Evolutionary conservation across 2,888 invertebrate species (phyloP), one percentile per base, ranked within the genome.

Genomic region (Bedellia somnulentella): DNA sequence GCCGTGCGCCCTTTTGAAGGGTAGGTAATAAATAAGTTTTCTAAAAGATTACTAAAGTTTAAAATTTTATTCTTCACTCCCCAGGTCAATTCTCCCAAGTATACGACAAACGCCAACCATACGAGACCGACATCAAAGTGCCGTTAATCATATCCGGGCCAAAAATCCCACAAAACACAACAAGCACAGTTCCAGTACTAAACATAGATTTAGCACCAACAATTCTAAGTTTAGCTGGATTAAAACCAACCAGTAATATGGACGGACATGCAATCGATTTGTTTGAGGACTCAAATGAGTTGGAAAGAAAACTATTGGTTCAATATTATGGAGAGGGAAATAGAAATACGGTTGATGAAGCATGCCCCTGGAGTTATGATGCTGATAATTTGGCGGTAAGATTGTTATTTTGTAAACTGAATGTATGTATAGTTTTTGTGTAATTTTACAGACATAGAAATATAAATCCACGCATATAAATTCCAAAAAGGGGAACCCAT

Each of bases 141-240:
- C 94, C 94, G 0, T 68, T 95, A 3, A 47, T 93, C 27, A 81
- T 95, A 2, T 75, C 85, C 26, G 94, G 92, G 0, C 93, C 94
- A 0, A 75, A 75, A 2, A 62, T 92, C 8, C 45, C 49, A 8
- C 60, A 59, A 15, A 78, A 78, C 29, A 48, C 57, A 0, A 44
- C 66, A 1, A 59, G 80, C 35, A 49, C 56, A 0, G 64, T 79
- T 29, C 83, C 88, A 0, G 80, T 88, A 0, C 70, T 86, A 5
- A 82, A 87, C 41, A 83, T 93, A n/a, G 94, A 95, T 54, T 48
- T 95, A 23, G 87, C 88, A 2, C 87, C 93, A 0, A 93, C 94
- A 0, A 84, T 95, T 41, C 52, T 93, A 17, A 78, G 83, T 32
- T 68, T 93, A 46, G 87, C 87, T 1, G 82, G 81, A 0, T 36